phyloP scores from a whole-genome alignment of 1,140 invertebrate genomes.

The Rhyzopertha dominica region DNA sequence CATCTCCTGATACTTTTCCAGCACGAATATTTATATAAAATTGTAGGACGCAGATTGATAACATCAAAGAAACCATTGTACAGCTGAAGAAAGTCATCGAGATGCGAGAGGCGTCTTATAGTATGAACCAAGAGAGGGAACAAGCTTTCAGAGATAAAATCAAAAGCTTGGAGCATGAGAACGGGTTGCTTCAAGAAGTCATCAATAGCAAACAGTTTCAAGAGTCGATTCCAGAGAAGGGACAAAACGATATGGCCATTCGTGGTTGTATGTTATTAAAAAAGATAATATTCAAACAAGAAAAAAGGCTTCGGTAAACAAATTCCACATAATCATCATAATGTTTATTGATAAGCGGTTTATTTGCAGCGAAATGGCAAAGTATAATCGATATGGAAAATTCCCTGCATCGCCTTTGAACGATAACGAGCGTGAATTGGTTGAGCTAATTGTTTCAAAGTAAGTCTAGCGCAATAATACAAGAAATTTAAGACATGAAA shows the following conservation, averaged over 20 bases:
- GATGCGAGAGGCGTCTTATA: conserved; percentile 19
- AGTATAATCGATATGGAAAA: conserved; percentile 5
- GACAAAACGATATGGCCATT: too few species aligned
- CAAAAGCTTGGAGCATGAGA: too few species aligned
- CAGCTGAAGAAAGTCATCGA: conserved; percentile 20
- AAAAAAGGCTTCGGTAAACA: conserved; percentile 20
- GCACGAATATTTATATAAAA: neutral
- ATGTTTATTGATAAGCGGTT: neutral
- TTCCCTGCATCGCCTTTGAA: conserved; percentile 11
- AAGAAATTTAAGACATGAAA: too few species aligned
- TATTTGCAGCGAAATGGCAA: conserved; percentile 16
- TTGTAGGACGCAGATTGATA: neutral
- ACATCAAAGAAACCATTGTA: neutral
- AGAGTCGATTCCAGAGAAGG: too few species aligned
- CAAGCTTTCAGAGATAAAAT: too few species aligned
- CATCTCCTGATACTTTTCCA: too few species aligned
- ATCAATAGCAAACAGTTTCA: too few species aligned
- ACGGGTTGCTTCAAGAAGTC: too few species aligned
- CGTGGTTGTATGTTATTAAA: too few species aligned
- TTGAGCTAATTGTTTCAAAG: conserved; percentile 19
- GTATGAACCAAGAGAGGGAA: conserved; percentile 12
- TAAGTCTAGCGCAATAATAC: conserved; percentile 12
- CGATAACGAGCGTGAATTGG: conserved; percentile 20
- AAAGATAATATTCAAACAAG: conserved; percentile 24
- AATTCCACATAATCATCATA: neutral